A percentile compares a stretch with the other conserved stretches of the same genome.
These are phyloP conservation scores for Ephydatia muelleri DNA, from an alignment of 37 sponge, comb jelly and placozoan species.

Conservation along the genomic window DNA sequence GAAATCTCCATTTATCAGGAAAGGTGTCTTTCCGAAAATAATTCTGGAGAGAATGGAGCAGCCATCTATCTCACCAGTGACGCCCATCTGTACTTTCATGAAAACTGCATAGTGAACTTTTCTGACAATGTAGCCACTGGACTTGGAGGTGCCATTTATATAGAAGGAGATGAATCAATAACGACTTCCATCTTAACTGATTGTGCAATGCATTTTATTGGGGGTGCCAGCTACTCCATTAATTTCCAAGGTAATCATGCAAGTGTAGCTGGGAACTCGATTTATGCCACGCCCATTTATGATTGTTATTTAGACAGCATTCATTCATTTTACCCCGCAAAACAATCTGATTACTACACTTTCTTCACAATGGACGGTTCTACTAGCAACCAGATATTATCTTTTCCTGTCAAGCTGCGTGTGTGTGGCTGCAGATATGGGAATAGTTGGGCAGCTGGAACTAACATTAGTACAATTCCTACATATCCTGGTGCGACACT, in stretches of 20 bases:
- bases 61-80: conserved; percentile 21
- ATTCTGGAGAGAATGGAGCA: conserved; percentile 28
- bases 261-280: conserved; percentile 25
- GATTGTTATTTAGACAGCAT: conserved; percentile 7
- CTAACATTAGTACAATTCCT: too few relatives aligned
- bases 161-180: conserved; percentile 19
- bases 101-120: conserved; percentile 17
- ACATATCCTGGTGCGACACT: too few relatives aligned
- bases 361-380: too few relatives aligned
- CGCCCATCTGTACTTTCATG: conserved; percentile 19
- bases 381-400: too few relatives aligned
- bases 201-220: neutral
- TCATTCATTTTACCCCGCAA: too few relatives aligned
- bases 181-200: neutral
- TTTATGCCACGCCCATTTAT: conserved; percentile 46
- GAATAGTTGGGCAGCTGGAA: too few relatives aligned
- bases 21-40: conserved; percentile 8
- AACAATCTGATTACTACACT: too few relatives aligned
- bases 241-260: conserved; percentile 23
- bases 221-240: neutral
- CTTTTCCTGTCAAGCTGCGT: too few relatives aligned
- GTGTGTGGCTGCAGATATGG: too few relatives aligned
- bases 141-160: conserved; percentile 43
- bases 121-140: neutral
- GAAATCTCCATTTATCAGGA: conserved; percentile 26